A percentile compares a stretch with the other conserved stretches of the same genome.
These are phyloP conservation scores for Hylaea fasciaria DNA, from an alignment of 2,888 invertebrate genomes.

Conservation along the genomic window DNA sequence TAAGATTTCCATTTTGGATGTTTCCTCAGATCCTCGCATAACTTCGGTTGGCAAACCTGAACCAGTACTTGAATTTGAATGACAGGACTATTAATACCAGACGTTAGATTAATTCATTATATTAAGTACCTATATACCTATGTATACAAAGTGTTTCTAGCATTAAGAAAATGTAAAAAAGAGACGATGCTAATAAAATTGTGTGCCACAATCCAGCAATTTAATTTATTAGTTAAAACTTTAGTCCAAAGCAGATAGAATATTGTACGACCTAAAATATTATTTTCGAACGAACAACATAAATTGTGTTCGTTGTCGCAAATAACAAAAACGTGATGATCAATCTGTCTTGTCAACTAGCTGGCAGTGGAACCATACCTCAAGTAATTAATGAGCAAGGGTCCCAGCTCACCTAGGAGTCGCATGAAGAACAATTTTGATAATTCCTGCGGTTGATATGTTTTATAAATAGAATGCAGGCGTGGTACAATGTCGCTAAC, in stretches of 20 bases:
- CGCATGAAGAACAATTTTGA: conserved; percentile 42
- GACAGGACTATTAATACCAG: not conserved
- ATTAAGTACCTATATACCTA: too few species aligned
- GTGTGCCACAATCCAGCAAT: not conserved
- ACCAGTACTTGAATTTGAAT: not conserved
- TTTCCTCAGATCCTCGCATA: too few species aligned
- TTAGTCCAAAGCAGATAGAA: too few species aligned
- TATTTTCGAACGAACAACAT: not conserved
- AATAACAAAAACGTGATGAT: conserved; percentile 42
- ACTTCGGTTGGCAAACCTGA: too few species aligned
- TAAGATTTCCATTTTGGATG: too few species aligned
- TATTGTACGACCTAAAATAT: not conserved
- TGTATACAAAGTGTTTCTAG: not conserved
- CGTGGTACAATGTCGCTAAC: conserved; percentile 4
- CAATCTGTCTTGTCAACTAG: conserved; percentile 49
- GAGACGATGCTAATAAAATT: conserved; percentile 12
- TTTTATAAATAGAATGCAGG: not conserved
- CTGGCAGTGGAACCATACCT: conserved; percentile 57
- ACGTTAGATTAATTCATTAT: not conserved
- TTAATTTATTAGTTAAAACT: too few species aligned
- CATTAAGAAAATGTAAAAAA: conserved; percentile 2
- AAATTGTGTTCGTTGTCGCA: not conserved
- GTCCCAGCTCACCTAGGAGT: conserved; percentile 31
- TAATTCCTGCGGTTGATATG: conserved; percentile 22
- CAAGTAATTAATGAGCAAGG: conserved; percentile 60